These are phyloP conservation scores for Allygus modestus DNA, from an alignment of 2,888 invertebrate species.

Conservation along the genomic window DNA sequence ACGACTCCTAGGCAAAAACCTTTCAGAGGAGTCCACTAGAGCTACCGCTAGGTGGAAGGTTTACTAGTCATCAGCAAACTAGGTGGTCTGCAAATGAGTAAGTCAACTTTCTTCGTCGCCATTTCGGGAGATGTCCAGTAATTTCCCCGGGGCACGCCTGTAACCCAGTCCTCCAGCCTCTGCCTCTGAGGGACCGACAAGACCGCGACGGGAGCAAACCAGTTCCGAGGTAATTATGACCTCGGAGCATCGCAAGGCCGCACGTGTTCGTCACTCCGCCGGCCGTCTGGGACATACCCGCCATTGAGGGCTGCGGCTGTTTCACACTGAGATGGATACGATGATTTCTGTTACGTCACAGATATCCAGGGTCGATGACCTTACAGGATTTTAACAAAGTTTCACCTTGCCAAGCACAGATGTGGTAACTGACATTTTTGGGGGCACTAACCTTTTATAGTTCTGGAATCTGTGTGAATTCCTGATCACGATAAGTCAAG, in stretches of 20 bases:
- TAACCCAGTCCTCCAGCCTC: neutral
- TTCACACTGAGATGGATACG: neutral
- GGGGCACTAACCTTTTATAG: no score
- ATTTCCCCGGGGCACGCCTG: constrained; percentile 1
- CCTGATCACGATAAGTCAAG: no score
- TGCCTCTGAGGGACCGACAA: neutral
- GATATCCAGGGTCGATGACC: no score
- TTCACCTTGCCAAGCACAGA: no score
- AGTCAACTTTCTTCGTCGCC: constrained; percentile 3
- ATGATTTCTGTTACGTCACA: no score
- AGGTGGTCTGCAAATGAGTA: constrained; percentile 12
- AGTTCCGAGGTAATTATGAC: constrained; percentile 25
- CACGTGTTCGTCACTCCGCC: neutral
- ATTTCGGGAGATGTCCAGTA: neutral
- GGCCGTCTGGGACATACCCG: neutral
- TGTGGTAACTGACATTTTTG: no score
- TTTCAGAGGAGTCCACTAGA: neutral
- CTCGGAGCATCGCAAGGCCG: constrained; percentile 19
- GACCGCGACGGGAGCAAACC: constrained; percentile 30
- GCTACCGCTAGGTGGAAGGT: neutral
- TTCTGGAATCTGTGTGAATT: no score
- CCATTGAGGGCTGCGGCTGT: neutral
- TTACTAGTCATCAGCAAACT: neutral
- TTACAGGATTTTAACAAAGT: no score
- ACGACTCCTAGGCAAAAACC: no score